Conservation (phyloP, 2,797 vertebrate genomes). For the Oreortyx pictus region DNA sequence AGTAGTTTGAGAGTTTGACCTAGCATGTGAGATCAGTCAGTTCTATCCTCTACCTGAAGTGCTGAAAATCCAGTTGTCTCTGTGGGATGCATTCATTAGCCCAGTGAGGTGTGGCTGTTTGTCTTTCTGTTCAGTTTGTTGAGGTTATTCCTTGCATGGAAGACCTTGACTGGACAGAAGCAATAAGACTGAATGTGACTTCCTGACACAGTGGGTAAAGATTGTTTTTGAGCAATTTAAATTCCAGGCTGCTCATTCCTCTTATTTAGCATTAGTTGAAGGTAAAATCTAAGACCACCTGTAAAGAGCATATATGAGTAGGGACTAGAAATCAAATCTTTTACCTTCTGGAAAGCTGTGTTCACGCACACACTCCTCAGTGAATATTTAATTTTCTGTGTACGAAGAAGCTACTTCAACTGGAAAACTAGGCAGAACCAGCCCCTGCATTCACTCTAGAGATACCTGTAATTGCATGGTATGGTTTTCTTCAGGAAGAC, state of each 20-base stretch:
- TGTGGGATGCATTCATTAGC: accelerated
- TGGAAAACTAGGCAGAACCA: background rate
- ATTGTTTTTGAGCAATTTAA: background rate
- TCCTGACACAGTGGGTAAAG: background rate
- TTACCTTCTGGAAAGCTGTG: background rate
- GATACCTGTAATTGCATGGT: background rate
- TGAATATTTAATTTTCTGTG: background rate
- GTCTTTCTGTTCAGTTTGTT: background rate
- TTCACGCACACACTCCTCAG: background rate
- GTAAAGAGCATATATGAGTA: background rate
- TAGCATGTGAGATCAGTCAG: background rate
- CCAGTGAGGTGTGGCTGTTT: background rate
- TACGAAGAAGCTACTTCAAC: background rate
- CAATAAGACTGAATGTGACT: background rate
- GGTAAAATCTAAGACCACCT: background rate
- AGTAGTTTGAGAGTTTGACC: background rate
- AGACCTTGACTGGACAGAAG: background rate
- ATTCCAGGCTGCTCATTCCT: background rate
- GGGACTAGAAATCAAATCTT: background rate
- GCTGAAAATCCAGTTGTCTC: background rate
- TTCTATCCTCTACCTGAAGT: background rate
- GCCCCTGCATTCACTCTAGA: background rate
- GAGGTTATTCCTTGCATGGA: background rate
- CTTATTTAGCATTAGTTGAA: background rate
- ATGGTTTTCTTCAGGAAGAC: background rate